Evolutionary conservation across 2,888 invertebrate species (phyloP).

Genomic region (Urechis unicinctus): DNA sequence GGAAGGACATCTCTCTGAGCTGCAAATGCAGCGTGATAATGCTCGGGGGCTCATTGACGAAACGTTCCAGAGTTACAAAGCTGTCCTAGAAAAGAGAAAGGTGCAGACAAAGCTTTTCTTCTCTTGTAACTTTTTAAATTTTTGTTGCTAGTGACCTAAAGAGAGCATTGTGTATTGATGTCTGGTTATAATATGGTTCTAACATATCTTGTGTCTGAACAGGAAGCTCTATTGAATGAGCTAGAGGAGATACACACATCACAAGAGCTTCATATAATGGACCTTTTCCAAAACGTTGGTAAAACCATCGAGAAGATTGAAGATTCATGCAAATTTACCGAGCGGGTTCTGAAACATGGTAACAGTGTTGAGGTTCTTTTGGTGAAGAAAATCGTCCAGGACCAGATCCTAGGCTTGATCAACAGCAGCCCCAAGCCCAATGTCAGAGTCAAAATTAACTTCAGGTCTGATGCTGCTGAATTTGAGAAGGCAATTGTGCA

Average conservation of each 20-base stretch:
- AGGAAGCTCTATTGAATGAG: slow-evolving; percentile 61
- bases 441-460: slow-evolving; percentile 64
- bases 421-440: slow-evolving; percentile 77
- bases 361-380: slow-evolving; percentile 74
- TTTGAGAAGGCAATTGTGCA: slow-evolving; percentile 66
- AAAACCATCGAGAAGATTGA: slow-evolving; percentile 78
- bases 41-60: slow-evolving; percentile 69
- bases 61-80: slow-evolving; percentile 57
- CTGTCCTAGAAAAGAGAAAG: slow-evolving; percentile 68
- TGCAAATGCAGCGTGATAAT: slow-evolving; percentile 80
- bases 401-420: slow-evolving; percentile 71
- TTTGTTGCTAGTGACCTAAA: not conserved
- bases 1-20: slow-evolving; percentile 73
- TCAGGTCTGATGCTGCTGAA: slow-evolving; percentile 70
- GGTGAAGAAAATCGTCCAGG: slow-evolving; percentile 70
- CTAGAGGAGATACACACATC: slow-evolving; percentile 62
- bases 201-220: no score
- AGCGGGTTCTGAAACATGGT: slow-evolving; percentile 73
- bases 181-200: no score
- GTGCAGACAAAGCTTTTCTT: no score
- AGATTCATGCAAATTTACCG: slow-evolving; percentile 78
- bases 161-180: no score
- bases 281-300: slow-evolving; percentile 70
- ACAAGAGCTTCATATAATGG: slow-evolving; percentile 84
- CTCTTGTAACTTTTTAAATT: not conserved